Conservation (phyloP, 2,888 invertebrate genomes). For the Sarcophaga carnaria region DNA sequence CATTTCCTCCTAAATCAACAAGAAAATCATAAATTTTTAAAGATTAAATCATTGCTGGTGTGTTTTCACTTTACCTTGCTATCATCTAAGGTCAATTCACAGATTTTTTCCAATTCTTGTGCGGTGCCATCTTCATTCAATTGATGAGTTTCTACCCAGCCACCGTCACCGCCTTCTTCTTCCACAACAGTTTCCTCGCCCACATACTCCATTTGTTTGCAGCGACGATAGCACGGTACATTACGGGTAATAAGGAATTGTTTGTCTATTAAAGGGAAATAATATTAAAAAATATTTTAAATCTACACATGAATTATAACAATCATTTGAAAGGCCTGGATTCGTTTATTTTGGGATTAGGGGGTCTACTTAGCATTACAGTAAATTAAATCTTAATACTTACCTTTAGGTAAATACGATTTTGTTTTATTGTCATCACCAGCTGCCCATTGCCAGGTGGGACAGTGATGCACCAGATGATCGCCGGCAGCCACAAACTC, state of each 20-base stretch:
- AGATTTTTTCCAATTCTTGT: constrained; percentile 84
- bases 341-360: no score
- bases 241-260: constrained; percentile 98
- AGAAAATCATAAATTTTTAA: background rate
- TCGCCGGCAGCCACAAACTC: constrained; percentile 99
- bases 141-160: constrained; percentile 99
- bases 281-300: background rate
- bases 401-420: constrained; percentile 90
- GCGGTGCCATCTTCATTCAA: constrained; percentile 87
- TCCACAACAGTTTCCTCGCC: constrained; percentile 94
- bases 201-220: constrained; percentile 87
- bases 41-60: background rate
- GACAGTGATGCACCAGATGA: constrained; percentile 99
- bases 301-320: background rate
- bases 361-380: no score
- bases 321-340: no score
- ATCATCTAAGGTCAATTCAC: constrained; percentile 94
- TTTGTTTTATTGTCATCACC: constrained; percentile 95
- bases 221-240: constrained; percentile 97
- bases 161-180: constrained; percentile 92
- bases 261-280: constrained; percentile 85
- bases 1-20: constrained; percentile 75
- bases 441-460: constrained; percentile 98
- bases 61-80: constrained; percentile 79
- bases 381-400: constrained; percentile 37